Conservation (phyloP, 2,113 vertebrate genomes). For the Elephas maximus region DNA sequence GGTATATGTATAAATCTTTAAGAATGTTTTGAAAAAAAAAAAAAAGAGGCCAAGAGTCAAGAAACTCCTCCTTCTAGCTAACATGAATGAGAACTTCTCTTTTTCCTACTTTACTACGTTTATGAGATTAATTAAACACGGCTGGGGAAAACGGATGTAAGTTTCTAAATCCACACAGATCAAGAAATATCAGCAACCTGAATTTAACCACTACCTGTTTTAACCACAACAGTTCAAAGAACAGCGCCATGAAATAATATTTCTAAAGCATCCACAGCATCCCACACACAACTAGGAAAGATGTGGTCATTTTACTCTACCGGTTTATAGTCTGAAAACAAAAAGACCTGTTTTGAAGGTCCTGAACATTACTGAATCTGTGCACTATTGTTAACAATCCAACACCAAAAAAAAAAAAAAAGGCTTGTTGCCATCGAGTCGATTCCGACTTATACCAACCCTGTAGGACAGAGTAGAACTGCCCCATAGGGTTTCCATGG, state of each 20-base stretch:
- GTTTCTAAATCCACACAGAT: conserved; percentile 14
- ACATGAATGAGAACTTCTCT: neutral
- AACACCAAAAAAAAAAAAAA: too few species aligned
- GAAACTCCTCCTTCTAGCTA: neutral
- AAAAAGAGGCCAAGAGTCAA: neutral
- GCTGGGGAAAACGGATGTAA: neutral
- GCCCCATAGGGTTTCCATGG: too few species aligned
- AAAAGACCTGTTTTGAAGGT: neutral
- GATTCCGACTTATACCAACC: too few species aligned
- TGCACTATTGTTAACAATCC: neutral
- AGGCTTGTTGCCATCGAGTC: too few species aligned
- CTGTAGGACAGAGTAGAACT: too few species aligned
- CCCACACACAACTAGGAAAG: neutral
- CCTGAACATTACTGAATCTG: neutral
- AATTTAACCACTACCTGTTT: conserved; percentile 40
- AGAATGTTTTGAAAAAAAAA: neutral
- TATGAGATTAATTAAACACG: conserved; percentile 46
- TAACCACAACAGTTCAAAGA: neutral
- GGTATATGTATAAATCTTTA: neutral
- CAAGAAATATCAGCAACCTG: conserved; percentile 13
- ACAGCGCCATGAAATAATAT: neutral
- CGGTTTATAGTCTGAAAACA: neutral
- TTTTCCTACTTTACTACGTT: neutral
- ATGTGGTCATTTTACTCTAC: conserved; percentile 21
- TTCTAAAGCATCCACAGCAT: neutral